Evolutionary conservation across 1,140 invertebrate species (phyloP).

Genomic region (Bradynema listronoti): DNA sequence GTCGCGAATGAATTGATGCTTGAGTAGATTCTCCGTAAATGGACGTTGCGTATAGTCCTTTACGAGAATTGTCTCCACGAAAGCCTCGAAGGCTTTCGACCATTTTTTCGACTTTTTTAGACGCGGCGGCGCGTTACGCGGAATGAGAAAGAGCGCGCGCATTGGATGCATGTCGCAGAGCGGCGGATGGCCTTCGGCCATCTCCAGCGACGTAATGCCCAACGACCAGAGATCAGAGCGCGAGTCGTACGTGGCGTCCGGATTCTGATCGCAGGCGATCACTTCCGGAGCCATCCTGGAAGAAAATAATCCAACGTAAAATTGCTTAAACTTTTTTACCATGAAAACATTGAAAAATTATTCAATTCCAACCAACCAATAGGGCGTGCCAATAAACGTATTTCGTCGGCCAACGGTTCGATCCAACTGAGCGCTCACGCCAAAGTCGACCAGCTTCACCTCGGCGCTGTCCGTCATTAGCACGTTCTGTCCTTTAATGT

Average conservation of each 20-base stretch:
- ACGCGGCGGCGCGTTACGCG: slow-evolving; percentile 87
- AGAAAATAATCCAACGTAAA: slow-evolving; percentile 22
- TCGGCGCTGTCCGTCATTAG: slow-evolving; percentile 97
- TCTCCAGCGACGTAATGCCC: slow-evolving; percentile 96
- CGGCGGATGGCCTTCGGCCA: slow-evolving; percentile 97
- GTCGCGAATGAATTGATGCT: slow-evolving; percentile 93
- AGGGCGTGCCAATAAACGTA: slow-evolving; percentile 98
- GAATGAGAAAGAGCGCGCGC: slow-evolving; percentile 95
- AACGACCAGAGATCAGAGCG: slow-evolving; percentile 95
- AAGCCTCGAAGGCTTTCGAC: slow-evolving; percentile 65
- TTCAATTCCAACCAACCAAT: slow-evolving; percentile 66
- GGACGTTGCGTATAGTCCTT: slow-evolving; percentile 97
- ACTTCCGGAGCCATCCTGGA: slow-evolving; percentile 72
- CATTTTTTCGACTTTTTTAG: slow-evolving; percentile 91
- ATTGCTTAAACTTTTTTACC: slow-evolving; percentile 7
- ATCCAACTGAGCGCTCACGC: slow-evolving; percentile 96
- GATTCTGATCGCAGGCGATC: slow-evolving; percentile 99
- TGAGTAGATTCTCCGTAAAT: slow-evolving; percentile 92
- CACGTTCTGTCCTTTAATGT: slow-evolving; percentile 99
- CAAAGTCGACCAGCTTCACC: slow-evolving; percentile 99
- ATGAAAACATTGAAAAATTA: slow-evolving; percentile 1
- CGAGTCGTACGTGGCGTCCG: slow-evolving; percentile 98
- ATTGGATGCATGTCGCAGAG: slow-evolving; percentile 93
- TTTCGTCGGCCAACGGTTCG: slow-evolving; percentile 95
- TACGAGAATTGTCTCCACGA: slow-evolving; percentile 79